phyloP scores from a whole-genome alignment of 2,113 vertebrate genomes.

The Enhydra lutris region DNA sequence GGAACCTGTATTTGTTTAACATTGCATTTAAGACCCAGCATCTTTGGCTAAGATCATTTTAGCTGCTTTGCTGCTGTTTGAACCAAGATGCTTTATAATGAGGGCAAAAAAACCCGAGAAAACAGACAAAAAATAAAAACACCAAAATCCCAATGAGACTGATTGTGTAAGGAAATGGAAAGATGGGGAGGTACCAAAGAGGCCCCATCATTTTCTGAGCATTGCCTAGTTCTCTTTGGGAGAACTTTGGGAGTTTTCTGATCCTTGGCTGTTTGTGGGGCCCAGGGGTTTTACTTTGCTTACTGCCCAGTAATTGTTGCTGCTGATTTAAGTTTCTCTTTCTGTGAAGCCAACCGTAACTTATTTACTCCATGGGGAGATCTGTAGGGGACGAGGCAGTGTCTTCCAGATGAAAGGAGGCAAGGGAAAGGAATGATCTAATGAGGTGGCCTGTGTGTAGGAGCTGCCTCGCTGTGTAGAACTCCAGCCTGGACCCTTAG shows the following conservation, averaged over 20 bases:
- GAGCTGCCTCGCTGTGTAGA: not conserved
- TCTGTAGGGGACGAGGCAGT: not conserved
- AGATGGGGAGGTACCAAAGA: not conserved
- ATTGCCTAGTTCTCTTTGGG: not conserved
- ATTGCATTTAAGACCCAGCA: not conserved
- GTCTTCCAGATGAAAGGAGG: not conserved
- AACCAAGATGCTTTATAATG: not conserved
- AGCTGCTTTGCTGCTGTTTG: not conserved
- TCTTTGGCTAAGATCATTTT: not conserved
- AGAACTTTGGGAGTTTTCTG: not conserved
- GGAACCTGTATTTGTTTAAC: not conserved
- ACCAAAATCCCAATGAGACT: not conserved
- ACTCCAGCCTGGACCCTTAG: not conserved
- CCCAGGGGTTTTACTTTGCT: not conserved
- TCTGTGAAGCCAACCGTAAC: not conserved
- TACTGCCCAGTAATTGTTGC: no score
- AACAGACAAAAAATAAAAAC: not conserved
- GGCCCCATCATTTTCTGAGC: not conserved
- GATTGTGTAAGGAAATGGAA: not conserved
- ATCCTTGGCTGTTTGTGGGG: not conserved
- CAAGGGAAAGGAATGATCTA: not conserved
- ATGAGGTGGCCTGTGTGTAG: not conserved
- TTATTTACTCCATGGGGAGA: not conserved
- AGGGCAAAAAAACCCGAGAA: not conserved
- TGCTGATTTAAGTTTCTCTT: not conserved